Evolutionary conservation across 1,140 invertebrate species (phyloP), one percentile per base, ranked within the genome.

Genomic region (Drosophila aff.): DNA sequence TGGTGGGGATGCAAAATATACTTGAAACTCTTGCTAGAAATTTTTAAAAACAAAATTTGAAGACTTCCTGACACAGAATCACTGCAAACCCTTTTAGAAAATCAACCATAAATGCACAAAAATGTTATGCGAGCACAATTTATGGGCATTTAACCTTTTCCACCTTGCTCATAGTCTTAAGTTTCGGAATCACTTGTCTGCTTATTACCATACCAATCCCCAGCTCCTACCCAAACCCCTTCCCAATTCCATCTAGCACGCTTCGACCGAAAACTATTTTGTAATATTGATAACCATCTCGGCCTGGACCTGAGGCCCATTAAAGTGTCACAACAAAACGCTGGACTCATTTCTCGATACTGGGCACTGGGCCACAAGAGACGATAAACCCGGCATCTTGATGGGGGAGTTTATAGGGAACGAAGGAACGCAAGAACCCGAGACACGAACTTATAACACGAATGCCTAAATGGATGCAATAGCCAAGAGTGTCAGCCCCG

Each of bases 251-350:
- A 71, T 80, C 40, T 26, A 55, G 50, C 63, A 73, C 66, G 62
- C 66, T 69, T 52, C 21, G 8, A 26, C 38, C 68, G 31, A 61
- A 73, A 33, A 73, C 71, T 61, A 81, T 77, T 81, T 81, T 81
- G 79, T 81, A 71, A 64, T 67, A 76, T 65, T 57, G 62, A 78
- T 67, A 86, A 62, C 26, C 59, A 49, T 68, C 62, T 62, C 58
- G 28, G 63, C 58, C 53, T 26, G 64, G 31, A 41, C 41, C 31
- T 33, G 52, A 62, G 47, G 49, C 47, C 43, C 79, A 73, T 89
- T 79, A 90, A 89, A 90, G 60, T 90, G 85, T 89, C 85, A 89
- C 85, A 89, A 90, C 85, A 89, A 89, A 89, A 79, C 76, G 81
- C 64, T 90, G 84, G 72, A 89, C 84, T 84, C 84, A 90, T 89